Percentiles rank a stretch among this genome's conserved stretches.
Conservation (phyloP, 1,140 invertebrate genomes). For the Rhagoletis pomonella region DNA sequence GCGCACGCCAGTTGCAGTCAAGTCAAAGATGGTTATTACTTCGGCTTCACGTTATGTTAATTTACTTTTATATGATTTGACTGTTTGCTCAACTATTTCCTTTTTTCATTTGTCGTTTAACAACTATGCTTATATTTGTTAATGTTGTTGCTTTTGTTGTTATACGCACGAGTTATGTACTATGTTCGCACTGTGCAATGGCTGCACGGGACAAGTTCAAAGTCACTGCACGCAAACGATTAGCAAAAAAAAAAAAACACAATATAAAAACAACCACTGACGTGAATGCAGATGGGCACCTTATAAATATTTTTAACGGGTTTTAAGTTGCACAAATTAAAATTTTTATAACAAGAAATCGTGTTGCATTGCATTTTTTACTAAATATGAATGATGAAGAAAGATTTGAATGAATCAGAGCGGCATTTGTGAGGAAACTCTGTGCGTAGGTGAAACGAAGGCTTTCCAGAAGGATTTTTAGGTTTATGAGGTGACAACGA, state of each 20-base stretch:
- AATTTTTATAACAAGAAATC: not conserved
- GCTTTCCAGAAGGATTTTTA: no score
- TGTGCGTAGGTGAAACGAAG: no score
- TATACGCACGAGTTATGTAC: not conserved
- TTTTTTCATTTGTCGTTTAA: conserved; percentile 1
- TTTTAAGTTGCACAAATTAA: not conserved
- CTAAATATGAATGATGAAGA: not conserved
- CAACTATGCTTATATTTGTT: not conserved
- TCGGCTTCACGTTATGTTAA: not conserved
- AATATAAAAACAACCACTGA: not conserved
- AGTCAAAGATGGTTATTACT: conserved; percentile 35
- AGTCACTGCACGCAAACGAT: not conserved
- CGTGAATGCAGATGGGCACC: no score
- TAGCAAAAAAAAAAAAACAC: not conserved
- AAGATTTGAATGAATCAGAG: not conserved
- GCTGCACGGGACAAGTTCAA: not conserved
- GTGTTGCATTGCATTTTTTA: no score
- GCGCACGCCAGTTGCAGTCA: not conserved
- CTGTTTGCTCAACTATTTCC: not conserved
- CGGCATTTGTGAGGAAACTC: no score
- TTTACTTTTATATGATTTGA: not conserved
- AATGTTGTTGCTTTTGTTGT: not conserved
- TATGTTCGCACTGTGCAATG: not conserved
- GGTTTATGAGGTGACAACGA: no score
- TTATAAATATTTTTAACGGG: conserved; percentile 17